Evolutionary conservation across 2,113 vertebrate species (phyloP).

Genomic region (Ptychochromis oligacanthus): DNA sequence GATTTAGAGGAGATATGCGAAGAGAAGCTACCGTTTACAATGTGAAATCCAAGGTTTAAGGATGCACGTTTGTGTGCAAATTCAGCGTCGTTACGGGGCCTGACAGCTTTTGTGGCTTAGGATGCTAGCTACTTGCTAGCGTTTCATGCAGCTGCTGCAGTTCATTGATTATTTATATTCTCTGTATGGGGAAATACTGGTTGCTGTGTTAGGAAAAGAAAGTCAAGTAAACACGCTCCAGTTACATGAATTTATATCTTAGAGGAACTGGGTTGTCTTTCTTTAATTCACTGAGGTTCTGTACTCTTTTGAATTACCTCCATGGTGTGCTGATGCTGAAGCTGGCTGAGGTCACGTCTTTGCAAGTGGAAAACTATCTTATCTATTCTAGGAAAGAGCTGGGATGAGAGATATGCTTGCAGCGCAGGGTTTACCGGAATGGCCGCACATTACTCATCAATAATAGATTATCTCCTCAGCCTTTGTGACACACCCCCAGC

Average conservation of each 20-base stretch:
- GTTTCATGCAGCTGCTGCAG: slow-evolving; percentile 73
- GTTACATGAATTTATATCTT: background rate
- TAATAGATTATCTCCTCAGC: slow-evolving; percentile 73
- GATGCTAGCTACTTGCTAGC: slow-evolving; percentile 46
- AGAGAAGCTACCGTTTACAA: background rate
- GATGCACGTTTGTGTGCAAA: background rate
- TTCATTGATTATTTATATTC: slow-evolving; percentile 81
- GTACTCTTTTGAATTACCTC: background rate
- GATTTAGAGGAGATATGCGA: background rate
- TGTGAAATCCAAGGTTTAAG: background rate
- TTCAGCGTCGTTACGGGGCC: slow-evolving; percentile 10
- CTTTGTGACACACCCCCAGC: slow-evolving; percentile 43
- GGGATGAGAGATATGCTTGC: slow-evolving; percentile 62
- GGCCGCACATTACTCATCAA: slow-evolving; percentile 72
- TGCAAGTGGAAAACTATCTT: slow-evolving; percentile 46
- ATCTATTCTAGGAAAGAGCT: slow-evolving; percentile 69
- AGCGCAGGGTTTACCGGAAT: slow-evolving; percentile 63
- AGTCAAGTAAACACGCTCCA: background rate
- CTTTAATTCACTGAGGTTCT: background rate
- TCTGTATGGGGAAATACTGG: slow-evolving; percentile 58
- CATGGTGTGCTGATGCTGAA: slow-evolving; percentile 16
- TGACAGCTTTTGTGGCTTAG: slow-evolving; percentile 10
- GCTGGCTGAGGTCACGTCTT: slow-evolving; percentile 51
- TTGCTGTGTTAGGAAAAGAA: slow-evolving; percentile 32
- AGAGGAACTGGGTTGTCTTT: background rate